These are phyloP conservation scores for Chorisops tibialis DNA, from an alignment of 2,888 invertebrate species.

Conservation along the genomic window DNA sequence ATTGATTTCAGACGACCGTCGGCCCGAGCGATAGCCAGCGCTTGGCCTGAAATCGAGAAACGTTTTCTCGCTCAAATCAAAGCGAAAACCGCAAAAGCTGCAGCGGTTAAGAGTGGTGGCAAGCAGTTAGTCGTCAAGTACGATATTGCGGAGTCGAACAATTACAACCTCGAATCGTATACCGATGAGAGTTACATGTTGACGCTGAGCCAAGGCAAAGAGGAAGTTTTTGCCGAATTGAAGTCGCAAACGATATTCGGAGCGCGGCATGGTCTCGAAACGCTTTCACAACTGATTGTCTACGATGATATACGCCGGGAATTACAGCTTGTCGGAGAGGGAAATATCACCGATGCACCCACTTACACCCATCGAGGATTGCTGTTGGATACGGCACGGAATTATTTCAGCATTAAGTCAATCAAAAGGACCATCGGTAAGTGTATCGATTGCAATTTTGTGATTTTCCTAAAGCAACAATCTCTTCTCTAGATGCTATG, in stretches of 20 bases:
- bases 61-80: slow-evolving; percentile 46
- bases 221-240: slow-evolving; percentile 54
- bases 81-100: slow-evolving; percentile 43
- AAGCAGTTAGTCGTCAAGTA: slow-evolving; percentile 50
- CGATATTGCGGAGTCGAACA: slow-evolving; percentile 40
- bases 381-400: slow-evolving; percentile 85
- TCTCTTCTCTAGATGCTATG: slow-evolving; percentile 69
- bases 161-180: slow-evolving; percentile 50
- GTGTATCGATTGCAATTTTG: slow-evolving; percentile 3
- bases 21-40: slow-evolving; percentile 37
- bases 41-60: slow-evolving; percentile 48
- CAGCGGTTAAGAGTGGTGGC: slow-evolving; percentile 47
- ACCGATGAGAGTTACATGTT: slow-evolving; percentile 58
- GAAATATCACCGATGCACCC: slow-evolving; percentile 70
- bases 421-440: slow-evolving; percentile 71
- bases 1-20: slow-evolving; percentile 46
- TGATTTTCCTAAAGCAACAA: background rate
- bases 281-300: slow-evolving; percentile 50
- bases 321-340: slow-evolving; percentile 61
- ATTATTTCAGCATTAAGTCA: slow-evolving; percentile 70
- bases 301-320: slow-evolving; percentile 50
- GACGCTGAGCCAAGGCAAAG: slow-evolving; percentile 43
- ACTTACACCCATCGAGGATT: slow-evolving; percentile 85
- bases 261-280: slow-evolving; percentile 62
- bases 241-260: slow-evolving; percentile 60